These are phyloP conservation scores for Caerostris extrusa DNA, from an alignment of 1,140 invertebrate species.

Conservation along the genomic window DNA sequence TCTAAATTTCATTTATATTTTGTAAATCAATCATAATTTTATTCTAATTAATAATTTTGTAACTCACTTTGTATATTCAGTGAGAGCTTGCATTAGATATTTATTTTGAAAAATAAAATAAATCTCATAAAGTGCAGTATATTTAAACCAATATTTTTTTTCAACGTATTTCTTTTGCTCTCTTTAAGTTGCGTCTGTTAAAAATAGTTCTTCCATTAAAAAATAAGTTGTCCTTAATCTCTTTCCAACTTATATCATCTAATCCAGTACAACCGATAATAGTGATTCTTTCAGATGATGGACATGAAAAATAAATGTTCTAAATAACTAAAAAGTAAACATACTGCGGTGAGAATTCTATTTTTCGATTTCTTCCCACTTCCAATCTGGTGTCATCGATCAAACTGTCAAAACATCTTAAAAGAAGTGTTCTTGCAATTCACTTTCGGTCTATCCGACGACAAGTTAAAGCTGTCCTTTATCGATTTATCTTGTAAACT, in stretches of 20 bases:
- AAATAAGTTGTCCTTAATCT: neutral
- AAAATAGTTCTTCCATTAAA: neutral
- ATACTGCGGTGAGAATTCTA: neutral
- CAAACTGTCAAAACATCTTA: slow-evolving; percentile 1
- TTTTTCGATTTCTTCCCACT: neutral
- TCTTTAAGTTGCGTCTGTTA: too few relatives aligned
- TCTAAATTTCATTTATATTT: too few relatives aligned
- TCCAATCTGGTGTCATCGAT: neutral
- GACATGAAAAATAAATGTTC: neutral
- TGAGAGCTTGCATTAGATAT: too few relatives aligned
- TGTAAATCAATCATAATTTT: too few relatives aligned
- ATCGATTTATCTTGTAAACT: neutral
- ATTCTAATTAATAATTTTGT: too few relatives aligned
- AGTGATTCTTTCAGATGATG: neutral
- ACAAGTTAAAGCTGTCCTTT: neutral
- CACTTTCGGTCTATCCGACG: neutral
- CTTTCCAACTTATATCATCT: neutral
- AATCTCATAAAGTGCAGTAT: too few relatives aligned
- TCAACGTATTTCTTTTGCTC: too few relatives aligned
- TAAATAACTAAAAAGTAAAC: neutral
- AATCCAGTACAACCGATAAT: neutral
- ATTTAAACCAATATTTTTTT: too few relatives aligned
- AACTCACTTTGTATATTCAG: too few relatives aligned
- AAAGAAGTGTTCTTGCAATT: neutral
- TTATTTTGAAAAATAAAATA: too few relatives aligned